Evolutionary conservation across 1,140 invertebrate genomes (phyloP).

Genomic region (Archegozetes longisetosus): DNA sequence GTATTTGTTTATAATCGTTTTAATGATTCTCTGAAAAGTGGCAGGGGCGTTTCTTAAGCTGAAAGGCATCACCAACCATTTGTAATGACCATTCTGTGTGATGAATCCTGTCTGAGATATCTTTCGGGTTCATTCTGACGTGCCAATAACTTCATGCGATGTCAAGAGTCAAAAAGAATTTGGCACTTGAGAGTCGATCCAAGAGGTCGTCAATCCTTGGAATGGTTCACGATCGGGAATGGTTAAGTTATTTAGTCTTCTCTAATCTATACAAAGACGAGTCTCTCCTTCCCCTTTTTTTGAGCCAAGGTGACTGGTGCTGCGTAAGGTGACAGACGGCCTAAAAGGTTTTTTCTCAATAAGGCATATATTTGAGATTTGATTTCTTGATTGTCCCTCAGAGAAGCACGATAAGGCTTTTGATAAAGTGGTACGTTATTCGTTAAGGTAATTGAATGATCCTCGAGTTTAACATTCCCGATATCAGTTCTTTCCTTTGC

Average conservation of each 20-base stretch:
- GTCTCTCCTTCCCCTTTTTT: background rate
- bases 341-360: too few relatives aligned
- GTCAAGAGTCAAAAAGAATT: constrained; percentile 15
- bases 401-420: too few relatives aligned
- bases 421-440: too few relatives aligned
- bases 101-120: constrained; percentile 12
- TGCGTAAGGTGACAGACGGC: too few relatives aligned
- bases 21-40: constrained; percentile 24
- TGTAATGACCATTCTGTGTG: constrained; percentile 10
- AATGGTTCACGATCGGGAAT: background rate
- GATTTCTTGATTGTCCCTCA: too few relatives aligned
- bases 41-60: constrained; percentile 23
- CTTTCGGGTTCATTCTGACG: constrained; percentile 1
- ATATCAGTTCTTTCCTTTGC: too few relatives aligned
- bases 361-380: too few relatives aligned
- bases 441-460: too few relatives aligned
- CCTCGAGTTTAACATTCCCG: too few relatives aligned
- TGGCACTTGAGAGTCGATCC: background rate
- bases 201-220: constrained; percentile 4
- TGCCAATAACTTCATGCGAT: constrained; percentile 14
- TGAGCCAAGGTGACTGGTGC: too few relatives aligned
- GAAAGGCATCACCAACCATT: constrained; percentile 21
- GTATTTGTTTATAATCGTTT: constrained; percentile 17
- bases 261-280: constrained; percentile 4
- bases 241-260: constrained; percentile 1